Percentiles rank a stretch among this genome's conserved stretches.
phyloP scores from a whole-genome alignment of 2,888 invertebrate species.

The Netelia melanura region DNA sequence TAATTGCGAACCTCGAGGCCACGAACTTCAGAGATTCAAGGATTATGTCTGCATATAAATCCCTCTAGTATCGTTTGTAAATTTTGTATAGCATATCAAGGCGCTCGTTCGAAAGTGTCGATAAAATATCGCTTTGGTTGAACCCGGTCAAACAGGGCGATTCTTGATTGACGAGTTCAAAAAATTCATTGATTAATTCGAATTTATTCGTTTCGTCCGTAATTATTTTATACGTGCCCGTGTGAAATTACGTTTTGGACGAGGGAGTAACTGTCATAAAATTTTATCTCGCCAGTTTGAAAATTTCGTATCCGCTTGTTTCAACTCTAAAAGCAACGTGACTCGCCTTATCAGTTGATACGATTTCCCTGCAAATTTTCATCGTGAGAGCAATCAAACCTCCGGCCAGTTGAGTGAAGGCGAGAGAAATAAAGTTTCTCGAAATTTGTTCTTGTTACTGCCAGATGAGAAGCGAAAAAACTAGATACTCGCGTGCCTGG shows the following conservation, averaged over 20 bases:
- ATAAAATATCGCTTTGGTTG: neutral
- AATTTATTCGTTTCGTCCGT: no score
- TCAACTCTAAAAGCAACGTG: neutral
- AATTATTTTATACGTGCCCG: no score
- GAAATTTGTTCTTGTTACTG: slow-evolving; percentile 51
- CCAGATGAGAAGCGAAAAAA: slow-evolving; percentile 53
- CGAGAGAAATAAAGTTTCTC: slow-evolving; percentile 24
- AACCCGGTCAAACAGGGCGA: neutral
- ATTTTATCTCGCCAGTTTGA: no score
- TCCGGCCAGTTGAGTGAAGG: neutral
- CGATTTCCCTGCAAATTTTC: slow-evolving; percentile 10
- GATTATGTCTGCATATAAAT: neutral
- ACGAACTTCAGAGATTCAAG: slow-evolving; percentile 6
- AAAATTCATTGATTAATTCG: no score
- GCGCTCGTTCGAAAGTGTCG: neutral
- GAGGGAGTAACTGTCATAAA: no score
- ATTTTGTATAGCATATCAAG: neutral
- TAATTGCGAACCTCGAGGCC: slow-evolving; percentile 23
- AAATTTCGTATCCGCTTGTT: neutral
- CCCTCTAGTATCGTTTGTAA: neutral
- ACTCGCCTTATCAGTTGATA: neutral
- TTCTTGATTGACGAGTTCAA: no score
- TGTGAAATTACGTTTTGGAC: no score
- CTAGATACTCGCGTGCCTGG: slow-evolving; percentile 36
- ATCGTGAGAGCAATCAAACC: slow-evolving; percentile 41